These are phyloP conservation scores for Euplexia lucipara DNA, from an alignment of 2,888 invertebrate genomes.

Conservation along the genomic window DNA sequence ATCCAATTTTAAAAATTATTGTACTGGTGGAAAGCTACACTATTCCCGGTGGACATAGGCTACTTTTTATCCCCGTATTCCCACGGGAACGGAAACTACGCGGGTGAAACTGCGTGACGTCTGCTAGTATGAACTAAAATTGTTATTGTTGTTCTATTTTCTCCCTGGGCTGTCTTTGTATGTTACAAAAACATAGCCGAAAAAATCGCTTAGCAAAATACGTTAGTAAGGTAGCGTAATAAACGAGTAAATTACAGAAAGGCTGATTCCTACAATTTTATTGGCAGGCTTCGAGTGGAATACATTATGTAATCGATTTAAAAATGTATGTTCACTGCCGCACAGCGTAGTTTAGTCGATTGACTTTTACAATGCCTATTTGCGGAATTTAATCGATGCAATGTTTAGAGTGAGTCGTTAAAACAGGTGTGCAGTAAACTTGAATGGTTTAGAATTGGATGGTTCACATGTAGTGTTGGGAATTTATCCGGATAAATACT, in stretches of 20 bases:
- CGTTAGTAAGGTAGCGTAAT: background rate
- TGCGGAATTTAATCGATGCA: conserved; percentile 8
- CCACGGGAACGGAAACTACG: too few relatives aligned
- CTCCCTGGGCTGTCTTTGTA: too few relatives aligned
- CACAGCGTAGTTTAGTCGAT: conserved; percentile 14
- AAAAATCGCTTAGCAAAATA: background rate
- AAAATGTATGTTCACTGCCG: conserved; percentile 25
- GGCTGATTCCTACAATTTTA: conserved; percentile 20
- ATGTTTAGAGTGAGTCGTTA: conserved; percentile 6
- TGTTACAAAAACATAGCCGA: background rate
- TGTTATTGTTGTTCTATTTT: too few relatives aligned
- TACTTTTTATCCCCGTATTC: too few relatives aligned
- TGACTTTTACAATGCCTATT: conserved; percentile 42
- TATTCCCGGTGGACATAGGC: too few relatives aligned
- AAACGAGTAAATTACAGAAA: conserved; percentile 19
- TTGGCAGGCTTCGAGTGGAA: conserved; percentile 6
- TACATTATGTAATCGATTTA: conserved; percentile 29
- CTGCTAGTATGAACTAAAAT: too few relatives aligned
- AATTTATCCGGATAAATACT: background rate
- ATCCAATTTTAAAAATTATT: too few relatives aligned
- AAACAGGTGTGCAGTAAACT: conserved; percentile 1
- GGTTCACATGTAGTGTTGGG: too few relatives aligned
- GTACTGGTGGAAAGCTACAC: too few relatives aligned
- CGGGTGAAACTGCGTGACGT: too few relatives aligned
- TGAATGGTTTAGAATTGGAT: background rate